Evolutionary conservation across 2,888 invertebrate genomes (phyloP).

Genomic region (Protula sp.): DNA sequence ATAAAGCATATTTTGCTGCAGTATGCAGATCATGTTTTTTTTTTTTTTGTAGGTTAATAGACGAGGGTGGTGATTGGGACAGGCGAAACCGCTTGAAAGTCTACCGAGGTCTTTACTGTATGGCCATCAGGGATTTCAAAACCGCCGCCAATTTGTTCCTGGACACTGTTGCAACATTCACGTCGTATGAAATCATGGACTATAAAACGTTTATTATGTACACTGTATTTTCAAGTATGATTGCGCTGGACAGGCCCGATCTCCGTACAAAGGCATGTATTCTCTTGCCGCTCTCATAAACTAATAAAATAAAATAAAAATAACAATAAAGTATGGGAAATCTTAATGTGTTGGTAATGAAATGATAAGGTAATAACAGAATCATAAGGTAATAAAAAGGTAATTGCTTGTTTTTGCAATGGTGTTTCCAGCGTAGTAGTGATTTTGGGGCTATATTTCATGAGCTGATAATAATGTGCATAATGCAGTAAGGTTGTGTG

Average conservation of each 20-base stretch:
- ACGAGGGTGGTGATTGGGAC: constrained; percentile 99
- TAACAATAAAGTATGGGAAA: too few species aligned
- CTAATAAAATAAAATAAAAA: too few species aligned
- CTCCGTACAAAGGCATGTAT: constrained; percentile 69
- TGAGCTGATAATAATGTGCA: too few species aligned
- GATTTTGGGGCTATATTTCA: too few species aligned
- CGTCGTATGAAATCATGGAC: constrained; percentile 97
- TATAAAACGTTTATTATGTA: constrained; percentile 80
- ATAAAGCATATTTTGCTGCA: too few species aligned
- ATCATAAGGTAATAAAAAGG: background rate
- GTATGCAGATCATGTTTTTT: too few species aligned
- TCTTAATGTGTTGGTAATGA: background rate
- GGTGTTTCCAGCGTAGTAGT: too few species aligned
- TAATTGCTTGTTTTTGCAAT: too few species aligned
- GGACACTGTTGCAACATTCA: constrained; percentile 98
- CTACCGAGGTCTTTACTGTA: constrained; percentile 79
- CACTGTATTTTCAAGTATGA: constrained; percentile 77
- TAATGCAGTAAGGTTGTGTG: too few species aligned
- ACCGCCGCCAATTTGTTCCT: constrained; percentile 88
- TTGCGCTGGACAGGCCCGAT: constrained; percentile 74
- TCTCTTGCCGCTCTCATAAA: too few species aligned
- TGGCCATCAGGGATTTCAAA: constrained; percentile 94
- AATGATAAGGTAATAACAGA: background rate
- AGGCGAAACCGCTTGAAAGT: constrained; percentile 94
- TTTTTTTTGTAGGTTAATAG: constrained; percentile 61